Evolutionary conservation across 2,888 invertebrate species (phyloP).

Genomic region (Brenthis hecate): DNA sequence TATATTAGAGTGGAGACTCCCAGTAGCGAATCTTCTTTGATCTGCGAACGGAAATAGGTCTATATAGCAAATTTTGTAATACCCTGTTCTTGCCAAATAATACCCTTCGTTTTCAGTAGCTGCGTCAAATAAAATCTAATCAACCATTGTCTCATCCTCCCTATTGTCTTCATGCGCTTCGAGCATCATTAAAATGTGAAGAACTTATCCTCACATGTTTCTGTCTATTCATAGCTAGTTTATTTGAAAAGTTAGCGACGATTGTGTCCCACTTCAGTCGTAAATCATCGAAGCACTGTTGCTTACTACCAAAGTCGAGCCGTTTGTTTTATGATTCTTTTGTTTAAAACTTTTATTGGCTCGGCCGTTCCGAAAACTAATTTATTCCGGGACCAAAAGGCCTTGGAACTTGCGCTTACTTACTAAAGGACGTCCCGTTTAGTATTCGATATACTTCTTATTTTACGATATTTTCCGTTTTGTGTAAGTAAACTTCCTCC

Average conservation of each 20-base stretch:
- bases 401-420: slow-evolving; percentile 69
- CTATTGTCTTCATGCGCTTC: slow-evolving; percentile 34
- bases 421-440: slow-evolving; percentile 42
- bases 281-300: slow-evolving; percentile 77
- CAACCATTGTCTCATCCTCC: slow-evolving; percentile 63
- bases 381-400: slow-evolving; percentile 74
- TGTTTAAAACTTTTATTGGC: slow-evolving; percentile 82
- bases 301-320: slow-evolving; percentile 72
- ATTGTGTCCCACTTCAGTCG: slow-evolving; percentile 70
- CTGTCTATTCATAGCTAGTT: slow-evolving; percentile 67
- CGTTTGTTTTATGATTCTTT: slow-evolving; percentile 80
- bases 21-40: no score
- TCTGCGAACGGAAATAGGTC: no score
- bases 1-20: no score
- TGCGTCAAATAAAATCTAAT: slow-evolving; percentile 75
- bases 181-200: slow-evolving; percentile 32
- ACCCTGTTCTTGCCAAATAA: slow-evolving; percentile 66
- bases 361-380: slow-evolving; percentile 76
- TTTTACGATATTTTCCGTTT: slow-evolving; percentile 62
- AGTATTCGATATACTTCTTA: slow-evolving; percentile 58
- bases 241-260: slow-evolving; percentile 73
- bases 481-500: slow-evolving; percentile 48
- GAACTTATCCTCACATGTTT: slow-evolving; percentile 55
- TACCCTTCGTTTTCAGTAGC: slow-evolving; percentile 54
- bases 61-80: slow-evolving; percentile 48